These are phyloP conservation scores for Delphinus delphis DNA, from an alignment of 2,113 vertebrate genomes.

Conservation along the genomic window DNA sequence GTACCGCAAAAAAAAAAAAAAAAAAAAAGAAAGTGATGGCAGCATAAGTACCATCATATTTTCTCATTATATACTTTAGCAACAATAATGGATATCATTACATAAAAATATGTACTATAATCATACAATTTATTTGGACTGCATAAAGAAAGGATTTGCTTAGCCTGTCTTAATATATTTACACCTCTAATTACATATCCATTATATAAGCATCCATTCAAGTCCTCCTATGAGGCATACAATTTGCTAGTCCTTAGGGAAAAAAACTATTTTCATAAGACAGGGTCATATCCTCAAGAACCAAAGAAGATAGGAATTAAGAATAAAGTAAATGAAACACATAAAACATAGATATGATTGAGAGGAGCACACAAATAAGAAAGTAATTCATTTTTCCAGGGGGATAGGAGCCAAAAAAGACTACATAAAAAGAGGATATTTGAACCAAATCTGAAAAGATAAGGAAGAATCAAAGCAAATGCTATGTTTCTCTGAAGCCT, in stretches of 20 bases:
- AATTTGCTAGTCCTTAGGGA: background rate
- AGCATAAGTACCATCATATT: background rate
- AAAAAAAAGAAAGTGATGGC: background rate
- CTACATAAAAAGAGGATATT: background rate
- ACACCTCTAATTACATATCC: background rate
- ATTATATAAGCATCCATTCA: background rate
- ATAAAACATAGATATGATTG: background rate
- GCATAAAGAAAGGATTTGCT: slow-evolving; percentile 16
- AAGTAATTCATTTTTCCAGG: background rate
- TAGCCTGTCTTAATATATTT: slow-evolving; percentile 19
- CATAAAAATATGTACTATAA: slow-evolving; percentile 44
- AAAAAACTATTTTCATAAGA: background rate
- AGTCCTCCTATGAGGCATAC: background rate
- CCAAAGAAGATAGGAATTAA: background rate
- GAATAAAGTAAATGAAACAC: background rate
- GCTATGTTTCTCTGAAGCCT: background rate
- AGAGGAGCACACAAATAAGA: background rate
- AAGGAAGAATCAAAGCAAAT: background rate
- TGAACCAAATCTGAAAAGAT: background rate
- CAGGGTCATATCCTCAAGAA: background rate
- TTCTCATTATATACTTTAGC: slow-evolving; percentile 16
- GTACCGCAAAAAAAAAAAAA: no score
- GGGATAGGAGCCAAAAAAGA: background rate
- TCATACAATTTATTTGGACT: background rate
- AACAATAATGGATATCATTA: slow-evolving; percentile 33